Evolutionary conservation across 1,140 invertebrate species (phyloP), one percentile per base, ranked within the genome.

Genomic region (Procambarus clarkii): DNA sequence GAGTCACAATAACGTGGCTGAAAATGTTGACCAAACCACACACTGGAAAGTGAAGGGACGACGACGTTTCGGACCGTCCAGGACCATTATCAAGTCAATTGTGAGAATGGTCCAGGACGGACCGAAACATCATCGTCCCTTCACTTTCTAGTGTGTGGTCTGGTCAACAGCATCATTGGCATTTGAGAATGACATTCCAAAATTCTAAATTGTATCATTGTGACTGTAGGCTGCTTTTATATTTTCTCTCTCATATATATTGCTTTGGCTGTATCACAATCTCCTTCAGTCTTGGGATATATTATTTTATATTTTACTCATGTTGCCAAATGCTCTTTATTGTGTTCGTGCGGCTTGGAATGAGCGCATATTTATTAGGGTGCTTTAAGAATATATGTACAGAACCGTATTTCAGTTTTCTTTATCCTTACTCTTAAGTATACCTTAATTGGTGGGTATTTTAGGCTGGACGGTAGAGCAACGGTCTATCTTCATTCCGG

Each of bases 361-460:
- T 21, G 60, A 64, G 60, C 60, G 60, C 60, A 64, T 64, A 64
- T 64, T 64, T 64, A 64, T 64, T 34, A 21, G 60, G 60, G 60
- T 64, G 60, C 60, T 64, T 64, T 64, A 21, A 64, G 60, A 64
- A 64, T 64, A 64, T 64, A 64, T 64, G 60, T 64, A 64, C 60
- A 64, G 60, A 64, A 64, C 60, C 3, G 60, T 64, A 64, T 15
- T 15, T 18, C 4, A 64, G 60, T 64, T 64, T 64, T 64, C 60
- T 13, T 54, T 54, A 54, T 54, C 50, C 50, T 54, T 34, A 34
- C 34, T 34, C 34, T 34, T 34, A 34, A 34, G 34, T 34, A 1
- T 34, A 34, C 34, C 1, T 34, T 34, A 34, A 34, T 34, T 34
- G 34, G 34, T 34, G 34, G 34, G 34, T 34, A 34, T 34, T 34